Evolutionary conservation across 1,140 invertebrate genomes (phyloP).

Genomic region (Heliconius himera): DNA sequence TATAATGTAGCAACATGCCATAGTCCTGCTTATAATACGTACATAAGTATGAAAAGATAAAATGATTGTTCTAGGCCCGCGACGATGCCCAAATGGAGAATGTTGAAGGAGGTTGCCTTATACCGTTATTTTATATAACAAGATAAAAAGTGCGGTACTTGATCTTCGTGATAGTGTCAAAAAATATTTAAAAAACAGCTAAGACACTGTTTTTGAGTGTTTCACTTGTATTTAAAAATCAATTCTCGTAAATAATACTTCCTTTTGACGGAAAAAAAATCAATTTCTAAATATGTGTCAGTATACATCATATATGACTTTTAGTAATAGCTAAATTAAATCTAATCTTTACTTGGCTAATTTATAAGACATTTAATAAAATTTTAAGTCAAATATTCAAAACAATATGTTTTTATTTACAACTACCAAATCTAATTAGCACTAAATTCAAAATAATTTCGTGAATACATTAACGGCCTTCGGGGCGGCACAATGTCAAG

Average conservation of each 20-base stretch:
- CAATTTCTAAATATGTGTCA: too few species aligned
- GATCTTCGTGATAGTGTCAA: neutral
- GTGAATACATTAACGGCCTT: constrained; percentile 38
- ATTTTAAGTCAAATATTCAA: neutral
- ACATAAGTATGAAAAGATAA: neutral
- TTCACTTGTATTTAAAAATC: neutral
- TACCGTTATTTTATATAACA: constrained; percentile 16
- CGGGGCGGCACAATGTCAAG: constrained; percentile 48
- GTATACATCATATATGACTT: too few species aligned
- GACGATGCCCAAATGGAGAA: constrained; percentile 6
- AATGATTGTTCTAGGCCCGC: constrained; percentile 12
- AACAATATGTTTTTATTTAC: neutral
- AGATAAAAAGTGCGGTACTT: neutral
- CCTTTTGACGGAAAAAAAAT: too few species aligned
- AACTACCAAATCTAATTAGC: neutral
- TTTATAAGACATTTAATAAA: neutral
- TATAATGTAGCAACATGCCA: neutral
- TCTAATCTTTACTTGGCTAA: too few species aligned
- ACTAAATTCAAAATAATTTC: neutral
- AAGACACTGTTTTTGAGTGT: too few species aligned
- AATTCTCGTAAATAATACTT: too few species aligned
- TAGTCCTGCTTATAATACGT: neutral
- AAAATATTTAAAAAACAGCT: neutral
- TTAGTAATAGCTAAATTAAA: too few species aligned
- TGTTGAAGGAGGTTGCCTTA: constrained; percentile 17